Base-by-base conservation (phyloP, 1,140 invertebrate genomes). In the Drosophila equinoxialis region DNA sequence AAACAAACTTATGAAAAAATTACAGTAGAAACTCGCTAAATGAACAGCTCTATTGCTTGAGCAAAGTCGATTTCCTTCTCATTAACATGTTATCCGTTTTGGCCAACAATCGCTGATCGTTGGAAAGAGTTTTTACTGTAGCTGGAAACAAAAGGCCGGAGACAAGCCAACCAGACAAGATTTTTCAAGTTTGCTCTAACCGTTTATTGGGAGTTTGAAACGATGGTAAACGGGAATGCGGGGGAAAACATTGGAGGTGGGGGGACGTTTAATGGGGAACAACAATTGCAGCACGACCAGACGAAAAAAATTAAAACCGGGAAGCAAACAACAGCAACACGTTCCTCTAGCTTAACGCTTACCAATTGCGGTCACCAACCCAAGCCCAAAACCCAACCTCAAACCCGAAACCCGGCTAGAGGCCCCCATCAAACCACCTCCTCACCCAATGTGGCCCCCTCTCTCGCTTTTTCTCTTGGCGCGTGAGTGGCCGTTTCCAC, bases 401-500 rank as follows among this genome's bases (percentile, higher is more conserved):
- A 39, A 39, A 39, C 37, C 11, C 37, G 37, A 39, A 39, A 59
- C 57, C 57, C 33, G 57, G 57, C 45, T 51, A 51, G 30, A 30
- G 45, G 45, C 17, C 45, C 45, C 45, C 51, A 51, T 62, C 37
- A 20, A 35, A 20, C 48, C 48, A 35, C 51, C 41, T 41, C 54
- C 64, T 33, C 63, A 45, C 4, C 41, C 37, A 41, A 45, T 39
- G 61, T 33, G 39, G 26, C 13, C 6, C 7, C 14, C n/a, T 51
- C 17, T 51, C 45, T 51, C 45, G 23, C 45, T 23, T 5, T 48
- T 14, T 45, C 48, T 41, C 61, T 69, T 79, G 82, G 79, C 83
- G 67, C 83, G 83, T 79, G 83, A 86, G 79, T 83, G 69, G 71
- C 73, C 79, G 68, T 86, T 86, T 86, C 80, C 78, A 70, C 70